Percentiles rank a stretch among this genome's conserved stretches.
Evolutionary conservation across 2,888 invertebrate genomes (phyloP).

Genomic region (Eupelmus urozonus): DNA sequence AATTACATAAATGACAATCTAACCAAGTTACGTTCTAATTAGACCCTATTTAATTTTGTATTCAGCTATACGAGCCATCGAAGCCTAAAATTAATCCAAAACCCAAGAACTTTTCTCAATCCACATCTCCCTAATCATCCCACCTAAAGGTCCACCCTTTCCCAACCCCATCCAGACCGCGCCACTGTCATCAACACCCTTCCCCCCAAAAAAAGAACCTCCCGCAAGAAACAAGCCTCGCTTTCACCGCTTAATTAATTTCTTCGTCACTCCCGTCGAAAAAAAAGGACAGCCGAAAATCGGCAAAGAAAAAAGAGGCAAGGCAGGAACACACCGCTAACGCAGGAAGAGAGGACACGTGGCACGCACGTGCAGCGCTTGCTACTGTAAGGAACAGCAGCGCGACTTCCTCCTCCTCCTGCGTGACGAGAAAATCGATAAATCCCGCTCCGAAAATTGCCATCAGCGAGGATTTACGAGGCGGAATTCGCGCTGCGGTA

Average conservation of each 20-base stretch:
- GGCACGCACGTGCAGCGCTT: slow-evolving; percentile 45
- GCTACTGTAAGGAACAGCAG: slow-evolving; percentile 1
- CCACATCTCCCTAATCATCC: no score
- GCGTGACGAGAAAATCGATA: slow-evolving; percentile 53
- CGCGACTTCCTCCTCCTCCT: slow-evolving; percentile 19
- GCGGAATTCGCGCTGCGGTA: slow-evolving; percentile 22
- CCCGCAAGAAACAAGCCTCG: neutral
- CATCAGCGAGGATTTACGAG: slow-evolving; percentile 50
- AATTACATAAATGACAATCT: no score
- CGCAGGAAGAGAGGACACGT: slow-evolving; percentile 32
- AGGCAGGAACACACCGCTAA: neutral
- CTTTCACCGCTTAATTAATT: slow-evolving; percentile 32
- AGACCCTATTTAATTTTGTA: neutral
- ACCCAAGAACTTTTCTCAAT: neutral
- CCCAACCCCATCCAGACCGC: no score
- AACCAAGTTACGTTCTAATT: neutral
- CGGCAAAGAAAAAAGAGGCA: neutral
- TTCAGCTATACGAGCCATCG: neutral
- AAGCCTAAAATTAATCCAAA: no score
- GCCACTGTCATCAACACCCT: no score
- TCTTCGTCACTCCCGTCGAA: neutral
- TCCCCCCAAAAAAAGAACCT: neutral
- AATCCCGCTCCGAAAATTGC: slow-evolving; percentile 16
- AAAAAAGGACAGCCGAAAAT: neutral
- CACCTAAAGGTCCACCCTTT: no score